These are phyloP conservation scores for Penaeus chinensis DNA, from an alignment of 1,140 invertebrate genomes.

Conservation along the genomic window DNA sequence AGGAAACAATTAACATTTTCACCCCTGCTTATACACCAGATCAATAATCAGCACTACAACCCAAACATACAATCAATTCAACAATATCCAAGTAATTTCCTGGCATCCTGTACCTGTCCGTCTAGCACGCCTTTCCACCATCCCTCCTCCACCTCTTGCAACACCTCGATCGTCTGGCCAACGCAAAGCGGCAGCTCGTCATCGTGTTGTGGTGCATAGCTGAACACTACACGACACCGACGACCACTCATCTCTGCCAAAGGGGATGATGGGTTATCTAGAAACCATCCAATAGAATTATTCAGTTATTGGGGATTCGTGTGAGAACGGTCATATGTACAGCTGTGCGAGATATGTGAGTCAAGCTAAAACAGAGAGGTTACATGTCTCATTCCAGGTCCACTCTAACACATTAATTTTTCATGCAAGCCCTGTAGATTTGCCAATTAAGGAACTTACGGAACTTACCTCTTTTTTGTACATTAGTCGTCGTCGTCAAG, in stretches of 20 bases:
- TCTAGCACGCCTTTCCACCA: slow-evolving; percentile 87
- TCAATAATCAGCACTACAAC: too few relatives aligned
- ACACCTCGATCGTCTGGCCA: slow-evolving; percentile 87
- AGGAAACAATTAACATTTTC: too few relatives aligned
- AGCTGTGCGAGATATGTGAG: too few relatives aligned
- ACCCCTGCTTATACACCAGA: too few relatives aligned
- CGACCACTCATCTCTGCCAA: slow-evolving; percentile 68
- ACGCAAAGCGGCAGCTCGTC: slow-evolving; percentile 89
- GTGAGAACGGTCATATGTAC: too few relatives aligned
- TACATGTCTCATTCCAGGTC: too few relatives aligned
- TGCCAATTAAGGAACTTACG: not conserved
- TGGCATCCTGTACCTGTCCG: slow-evolving; percentile 70
- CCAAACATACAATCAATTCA: too few relatives aligned
- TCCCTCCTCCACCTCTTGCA: slow-evolving; percentile 89
- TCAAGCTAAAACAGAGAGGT: too few relatives aligned
- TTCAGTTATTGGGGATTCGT: too few relatives aligned
- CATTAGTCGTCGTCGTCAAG: not conserved
- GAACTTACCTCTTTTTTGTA: slow-evolving; percentile 22
- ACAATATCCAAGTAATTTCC: too few relatives aligned
- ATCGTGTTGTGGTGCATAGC: slow-evolving; percentile 89
- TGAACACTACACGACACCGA: slow-evolving; percentile 87
- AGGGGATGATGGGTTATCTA: not conserved
- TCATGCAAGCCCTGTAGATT: not conserved
- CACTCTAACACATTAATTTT: not conserved
- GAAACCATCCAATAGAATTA: not conserved